Base-by-base conservation (phyloP, 2,113 vertebrate species). In the Phylloscopus trochilus region DNA sequence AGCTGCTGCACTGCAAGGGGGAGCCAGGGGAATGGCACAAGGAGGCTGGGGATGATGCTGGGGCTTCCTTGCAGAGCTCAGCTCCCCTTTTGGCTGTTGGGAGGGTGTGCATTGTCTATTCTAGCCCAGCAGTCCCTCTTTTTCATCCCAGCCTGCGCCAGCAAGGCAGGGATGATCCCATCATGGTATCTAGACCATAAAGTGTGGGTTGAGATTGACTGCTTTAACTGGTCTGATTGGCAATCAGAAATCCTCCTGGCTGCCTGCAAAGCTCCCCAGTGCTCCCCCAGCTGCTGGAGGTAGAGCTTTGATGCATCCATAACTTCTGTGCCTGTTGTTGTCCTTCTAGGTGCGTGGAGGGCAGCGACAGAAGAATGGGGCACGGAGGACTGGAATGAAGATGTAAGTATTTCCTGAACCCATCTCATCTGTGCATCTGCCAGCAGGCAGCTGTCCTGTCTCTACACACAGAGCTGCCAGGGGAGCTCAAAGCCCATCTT, bases 351-450 rank as follows among this genome's bases (percentile, higher is more conserved):
- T 97, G 98, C 99, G 1, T 99, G 99, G 99, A 98, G 99, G 96
- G 98, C 98, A 47, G 98, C 99, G 5, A 98, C 99, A 28, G 99
- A 99, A 95, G 99, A 99, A 62, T 99, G 99, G 99, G 99, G 99
- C 91, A 99, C 99, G 27, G 99, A 99, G 97, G 99, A 99, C 97
- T 99, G 99, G 99, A 99, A 99, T 97, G 99, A 99, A 98, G 99
- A 99, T 98, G 99, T 99, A 97, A 97, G 99, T 99, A 90, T 86
- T 47, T 64, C 23, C 81, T 22, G 15, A 77, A 52, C 8, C 44
- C 15, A 21, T 24, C 51, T 75, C 10, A n/a, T 73, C 28, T 33
- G 0, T 8, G 26, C 1, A 3, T 33, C 59, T 60, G n/a, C 43
- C 15, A 12, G 33, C 49, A 22, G 41, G 16, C 43, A 69, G 70